Evolutionary conservation across 2,888 invertebrate genomes (phyloP), one percentile per base, ranked within the genome.

Genomic region (Cerceris ruficornis): DNA sequence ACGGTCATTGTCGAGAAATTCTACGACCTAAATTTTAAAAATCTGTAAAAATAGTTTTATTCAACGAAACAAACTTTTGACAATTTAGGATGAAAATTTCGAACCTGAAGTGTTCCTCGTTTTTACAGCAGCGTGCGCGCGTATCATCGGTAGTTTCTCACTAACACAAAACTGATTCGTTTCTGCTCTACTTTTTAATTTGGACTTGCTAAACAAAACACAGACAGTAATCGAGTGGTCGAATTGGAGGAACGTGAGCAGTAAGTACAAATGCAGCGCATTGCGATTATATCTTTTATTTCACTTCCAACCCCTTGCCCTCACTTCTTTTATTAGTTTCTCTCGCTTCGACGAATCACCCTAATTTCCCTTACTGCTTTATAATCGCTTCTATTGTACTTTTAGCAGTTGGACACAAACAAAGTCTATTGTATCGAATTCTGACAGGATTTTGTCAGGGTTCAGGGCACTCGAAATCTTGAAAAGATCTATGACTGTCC

Each of bases 171-270:
- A 93, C 92, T 92, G 89, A 92, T 92, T 93, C 92, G 91, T 92
- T 93, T 91, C 91, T 92, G 91, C 93, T 93, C 92, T 93, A 92
- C 93, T 94, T 94, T 92, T 93, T 92, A 93, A 93, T 93, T 92
- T 92, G 92, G 93, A 93, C 91, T 93, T 92, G 92, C 90, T 90
- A 91, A 92, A 92, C 92, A 90, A 92, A 89, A 91, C 91, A 93
- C 94, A 96, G 96, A 96, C 94, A 96, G 95, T 94, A 96, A 95
- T 93, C 95, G 96, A 85, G 95, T 96, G 93, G 92, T 92, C 90
- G 96, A 96, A 92, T 94, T 96, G 94, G 96, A 96, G 93, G 96
- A 96, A 93, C 94, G 96, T 92, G 96, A 96, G 93, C 96, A 96
- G 96, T 96, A 95, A 96, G 96, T 96, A 93, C 85, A 80, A 81